Conservation (phyloP, 2,888 invertebrate species). For the Limnephilus auricula region DNA sequence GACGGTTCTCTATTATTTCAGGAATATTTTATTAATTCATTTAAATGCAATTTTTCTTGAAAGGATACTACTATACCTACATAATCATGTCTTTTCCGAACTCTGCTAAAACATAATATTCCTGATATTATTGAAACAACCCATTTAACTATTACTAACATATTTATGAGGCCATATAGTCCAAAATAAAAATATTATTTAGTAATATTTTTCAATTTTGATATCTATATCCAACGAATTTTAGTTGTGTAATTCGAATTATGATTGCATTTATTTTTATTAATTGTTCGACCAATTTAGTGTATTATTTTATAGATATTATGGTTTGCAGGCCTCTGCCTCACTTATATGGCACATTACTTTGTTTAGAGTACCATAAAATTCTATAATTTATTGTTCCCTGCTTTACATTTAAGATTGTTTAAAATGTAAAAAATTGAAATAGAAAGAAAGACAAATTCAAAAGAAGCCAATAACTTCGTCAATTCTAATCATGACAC, state of each 20-base stretch:
- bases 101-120: neutral
- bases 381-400: neutral
- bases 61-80: too few relatives aligned
- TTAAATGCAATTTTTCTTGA: neutral
- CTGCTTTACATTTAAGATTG: too few relatives aligned
- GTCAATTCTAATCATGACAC: too few relatives aligned
- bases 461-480: too few relatives aligned
- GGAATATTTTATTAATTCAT: neutral
- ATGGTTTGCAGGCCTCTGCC: neutral
- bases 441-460: too few relatives aligned
- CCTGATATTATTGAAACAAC: neutral
- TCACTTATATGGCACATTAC: neutral
- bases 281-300: neutral
- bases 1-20: neutral
- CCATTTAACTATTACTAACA: neutral
- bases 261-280: conserved; percentile 3
- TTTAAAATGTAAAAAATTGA: too few relatives aligned
- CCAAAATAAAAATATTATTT: conserved; percentile 27
- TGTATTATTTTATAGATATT: neutral
- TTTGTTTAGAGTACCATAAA: neutral
- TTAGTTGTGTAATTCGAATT: neutral
- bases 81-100: neutral
- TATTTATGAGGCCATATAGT: conserved; percentile 9
- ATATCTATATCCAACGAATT: conserved; percentile 16
- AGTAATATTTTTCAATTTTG: conserved; percentile 8